Evolutionary conservation across 2,888 invertebrate genomes (phyloP).

Genomic region (Aphodius granarius): DNA sequence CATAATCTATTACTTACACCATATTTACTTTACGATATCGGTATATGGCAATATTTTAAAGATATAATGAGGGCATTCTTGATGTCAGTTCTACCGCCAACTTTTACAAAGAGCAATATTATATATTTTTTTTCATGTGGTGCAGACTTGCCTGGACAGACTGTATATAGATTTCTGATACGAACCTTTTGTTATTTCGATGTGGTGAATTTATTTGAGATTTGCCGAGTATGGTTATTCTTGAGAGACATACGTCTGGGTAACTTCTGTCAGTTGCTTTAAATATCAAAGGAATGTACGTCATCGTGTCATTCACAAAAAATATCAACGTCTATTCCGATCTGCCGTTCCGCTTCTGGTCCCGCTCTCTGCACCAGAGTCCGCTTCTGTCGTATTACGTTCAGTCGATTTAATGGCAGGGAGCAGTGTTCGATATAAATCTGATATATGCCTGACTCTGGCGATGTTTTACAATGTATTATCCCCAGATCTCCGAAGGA

Average conservation of each 20-base stretch:
- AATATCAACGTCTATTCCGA: constrained; percentile 1
- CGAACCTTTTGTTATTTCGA: no score
- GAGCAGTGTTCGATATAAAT: not conserved
- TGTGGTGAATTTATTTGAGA: no score
- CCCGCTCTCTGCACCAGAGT: not conserved
- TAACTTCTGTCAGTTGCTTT: constrained; percentile 26
- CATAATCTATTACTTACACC: no score
- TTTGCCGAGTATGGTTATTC: not conserved
- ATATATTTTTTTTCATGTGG: no score
- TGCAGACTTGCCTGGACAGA: no score
- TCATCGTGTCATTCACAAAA: constrained; percentile 20
- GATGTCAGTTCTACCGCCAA: no score
- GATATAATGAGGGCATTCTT: no score
- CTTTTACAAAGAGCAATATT: no score
- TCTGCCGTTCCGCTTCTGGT: not conserved
- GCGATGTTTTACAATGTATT: not conserved
- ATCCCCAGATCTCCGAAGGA: not conserved
- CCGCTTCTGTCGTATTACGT: not conserved
- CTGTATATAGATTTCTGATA: no score
- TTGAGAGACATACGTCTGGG: not conserved
- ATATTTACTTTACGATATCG: no score
- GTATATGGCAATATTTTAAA: no score
- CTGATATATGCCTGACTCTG: not conserved
- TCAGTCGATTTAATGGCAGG: not conserved
- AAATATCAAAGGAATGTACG: constrained; percentile 28